Evolutionary conservation across 2,888 invertebrate genomes (phyloP), one percentile per base, ranked within the genome.

Genomic region (Drosophila antonietae): DNA sequence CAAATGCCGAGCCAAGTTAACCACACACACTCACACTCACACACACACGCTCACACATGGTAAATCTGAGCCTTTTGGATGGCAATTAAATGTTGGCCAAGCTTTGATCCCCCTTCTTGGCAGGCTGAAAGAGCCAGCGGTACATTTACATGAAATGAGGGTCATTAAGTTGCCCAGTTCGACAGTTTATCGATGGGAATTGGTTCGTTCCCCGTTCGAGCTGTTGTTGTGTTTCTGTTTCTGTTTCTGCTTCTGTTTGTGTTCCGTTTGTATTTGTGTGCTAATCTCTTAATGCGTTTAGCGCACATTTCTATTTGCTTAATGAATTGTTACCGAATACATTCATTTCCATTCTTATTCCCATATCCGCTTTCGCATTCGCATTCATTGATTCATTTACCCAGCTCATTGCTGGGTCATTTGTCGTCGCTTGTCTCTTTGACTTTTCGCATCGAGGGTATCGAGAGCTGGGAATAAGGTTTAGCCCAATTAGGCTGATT

Each of bases 231-330:
- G 2, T 41, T n/a, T 39, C n/a, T 39, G 39, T 15, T 15, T 39
- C 39, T 15, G 15, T 7, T 39, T 15, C 15, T 39, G n/a, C n/a
- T n/a, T n/a, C n/a, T n/a, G 37, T 5, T 39, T 39, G 2, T 39
- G 15, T 20, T 20, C 20, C 20, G 23, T 57, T 89, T 90, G 90
- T 92, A 89, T 61, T 89, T 90, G 90, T 92, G 90, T 92, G 92
- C 89, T 92, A 92, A 92, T 92, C 92, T 88, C 82, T 91, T 92
- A 92, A 92, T 92, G 88, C 90, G 83, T 88, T 91, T 91, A 91
- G 89, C 87, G 83, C 73, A 80, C 86, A 86, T 88, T 89, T 86
- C 88, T 81, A 86, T 89, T 88, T 89, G 83, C 85, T 81, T 88
- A 89, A 88, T 89, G 88, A 89, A 89, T 89, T 89, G 86, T 89